Base-by-base conservation (phyloP, 92 coral and sea anemone genomes). In the Hydrozoanthus gracilis region DNA sequence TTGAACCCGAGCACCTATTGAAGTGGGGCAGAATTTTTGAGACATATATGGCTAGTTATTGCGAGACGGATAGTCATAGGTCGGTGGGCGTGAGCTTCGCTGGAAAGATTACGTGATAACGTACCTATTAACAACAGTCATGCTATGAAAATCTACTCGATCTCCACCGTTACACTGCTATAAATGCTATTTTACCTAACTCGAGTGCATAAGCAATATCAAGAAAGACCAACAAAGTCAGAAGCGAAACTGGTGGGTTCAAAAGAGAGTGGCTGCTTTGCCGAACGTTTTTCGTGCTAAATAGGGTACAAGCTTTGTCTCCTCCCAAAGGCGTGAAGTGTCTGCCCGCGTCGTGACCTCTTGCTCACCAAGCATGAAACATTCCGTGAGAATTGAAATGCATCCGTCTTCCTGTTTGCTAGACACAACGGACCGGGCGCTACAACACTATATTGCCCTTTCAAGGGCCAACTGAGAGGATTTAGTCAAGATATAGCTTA, bases 381-480 rank as follows among this genome's bases (percentile, higher is more conserved):
- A 80, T 80, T 80, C 39, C 85, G 85, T 80, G 85, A 80, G 85
- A 47, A 18, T 39, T 27, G 10, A 7, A 64, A 9, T 13, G 45
- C 18, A 4, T 12, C 60, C 44, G 39, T 51, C 70, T 80, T 65
- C 85, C 85, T 80, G 85, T 80, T 80, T 50, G 44, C 60, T 46
- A 80, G 85, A 80, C 85, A 80, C 85, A 80, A 80, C 85, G 85
- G 74, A 66, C 85, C 50, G 60, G 62, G 51, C 51, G 85, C 85
- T 80, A 49, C 49, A 64, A 64, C 85, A 18, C 46, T 6, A 16
- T 80, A 80, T 80, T 80, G 74, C 60, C 74, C 85, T 67, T 68
- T 80, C 44, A 47, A 80, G 73, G 51, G 73, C 51, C 10, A 48
- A 79, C 58, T 64, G 20, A 12, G 44, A 64, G 60, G 74, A 48